These are phyloP conservation scores for Eupithecia tripunctaria DNA, from an alignment of 2,888 invertebrate genomes.

Conservation along the genomic window DNA sequence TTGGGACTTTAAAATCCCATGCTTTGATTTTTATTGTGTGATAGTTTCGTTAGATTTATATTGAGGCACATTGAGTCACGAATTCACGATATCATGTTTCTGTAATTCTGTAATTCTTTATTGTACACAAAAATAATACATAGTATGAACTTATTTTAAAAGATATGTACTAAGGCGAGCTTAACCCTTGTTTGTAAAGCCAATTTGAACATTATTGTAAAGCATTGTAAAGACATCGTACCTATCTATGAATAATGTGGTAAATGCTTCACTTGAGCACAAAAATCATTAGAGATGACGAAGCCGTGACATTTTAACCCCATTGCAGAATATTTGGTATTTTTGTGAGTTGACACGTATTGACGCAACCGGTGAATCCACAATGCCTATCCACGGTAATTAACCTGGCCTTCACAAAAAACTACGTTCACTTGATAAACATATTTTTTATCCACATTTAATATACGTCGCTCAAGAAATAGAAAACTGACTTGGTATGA, in stretches of 20 bases:
- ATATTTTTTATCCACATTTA: background rate
- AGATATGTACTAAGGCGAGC: no score
- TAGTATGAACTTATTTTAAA: no score
- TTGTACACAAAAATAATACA: no score
- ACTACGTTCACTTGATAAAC: background rate
- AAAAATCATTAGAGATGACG: constrained; percentile 13
- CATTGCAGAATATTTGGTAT: constrained; percentile 19
- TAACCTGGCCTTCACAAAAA: background rate
- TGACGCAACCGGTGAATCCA: background rate
- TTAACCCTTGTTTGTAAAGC: background rate
- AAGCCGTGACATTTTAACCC: constrained; percentile 26
- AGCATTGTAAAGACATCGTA: background rate
- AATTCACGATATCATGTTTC: no score
- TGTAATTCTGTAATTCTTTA: no score
- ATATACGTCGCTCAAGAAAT: background rate
- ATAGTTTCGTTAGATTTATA: background rate
- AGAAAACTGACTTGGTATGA: background rate
- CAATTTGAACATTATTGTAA: background rate
- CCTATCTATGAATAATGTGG: background rate
- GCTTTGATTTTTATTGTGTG: background rate
- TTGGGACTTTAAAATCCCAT: background rate
- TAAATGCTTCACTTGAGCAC: constrained; percentile 12
- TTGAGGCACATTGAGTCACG: background rate
- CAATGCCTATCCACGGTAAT: background rate
- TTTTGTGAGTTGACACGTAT: background rate